Evolutionary conservation across 2,113 vertebrate genomes (phyloP).

Genomic region (Cavia aperea): DNA sequence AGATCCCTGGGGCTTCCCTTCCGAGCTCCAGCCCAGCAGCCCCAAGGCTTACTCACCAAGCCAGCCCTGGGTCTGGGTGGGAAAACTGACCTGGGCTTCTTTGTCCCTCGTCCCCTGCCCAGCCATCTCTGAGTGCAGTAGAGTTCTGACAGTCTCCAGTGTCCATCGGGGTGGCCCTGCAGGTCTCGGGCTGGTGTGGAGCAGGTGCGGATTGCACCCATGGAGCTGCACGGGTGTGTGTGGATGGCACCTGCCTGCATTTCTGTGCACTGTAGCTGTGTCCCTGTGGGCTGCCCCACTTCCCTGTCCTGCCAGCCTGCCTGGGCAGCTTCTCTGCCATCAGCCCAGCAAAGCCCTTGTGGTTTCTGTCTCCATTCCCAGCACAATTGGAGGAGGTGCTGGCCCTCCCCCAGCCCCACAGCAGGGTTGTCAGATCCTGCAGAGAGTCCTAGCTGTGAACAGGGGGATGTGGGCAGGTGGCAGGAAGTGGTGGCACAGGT

Average conservation of each 20-base stretch:
- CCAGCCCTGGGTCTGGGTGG: accelerated
- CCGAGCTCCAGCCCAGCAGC: not conserved
- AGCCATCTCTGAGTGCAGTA: not conserved
- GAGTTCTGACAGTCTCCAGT: not conserved
- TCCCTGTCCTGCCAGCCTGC: not conserved
- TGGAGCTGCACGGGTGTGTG: not conserved
- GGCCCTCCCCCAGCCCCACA: not conserved
- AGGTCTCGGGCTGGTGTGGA: accelerated
- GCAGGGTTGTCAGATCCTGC: not conserved
- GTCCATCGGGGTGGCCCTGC: not conserved
- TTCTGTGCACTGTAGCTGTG: not conserved
- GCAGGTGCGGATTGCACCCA: not conserved
- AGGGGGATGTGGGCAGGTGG: not conserved
- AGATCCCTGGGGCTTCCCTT: not conserved
- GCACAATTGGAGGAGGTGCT: accelerated
- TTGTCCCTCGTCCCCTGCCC: accelerated
- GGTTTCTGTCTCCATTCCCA: not conserved
- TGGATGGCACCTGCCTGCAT: accelerated
- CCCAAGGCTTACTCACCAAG: not conserved
- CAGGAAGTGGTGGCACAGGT: not conserved
- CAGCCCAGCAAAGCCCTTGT: not conserved
- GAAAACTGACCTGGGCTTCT: not conserved
- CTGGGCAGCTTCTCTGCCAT: not conserved
- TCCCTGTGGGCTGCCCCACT: too few species aligned
- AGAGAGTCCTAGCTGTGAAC: not conserved